Conservation (phyloP, 2,113 vertebrate species). For the Nycticryphes semicollaris region DNA sequence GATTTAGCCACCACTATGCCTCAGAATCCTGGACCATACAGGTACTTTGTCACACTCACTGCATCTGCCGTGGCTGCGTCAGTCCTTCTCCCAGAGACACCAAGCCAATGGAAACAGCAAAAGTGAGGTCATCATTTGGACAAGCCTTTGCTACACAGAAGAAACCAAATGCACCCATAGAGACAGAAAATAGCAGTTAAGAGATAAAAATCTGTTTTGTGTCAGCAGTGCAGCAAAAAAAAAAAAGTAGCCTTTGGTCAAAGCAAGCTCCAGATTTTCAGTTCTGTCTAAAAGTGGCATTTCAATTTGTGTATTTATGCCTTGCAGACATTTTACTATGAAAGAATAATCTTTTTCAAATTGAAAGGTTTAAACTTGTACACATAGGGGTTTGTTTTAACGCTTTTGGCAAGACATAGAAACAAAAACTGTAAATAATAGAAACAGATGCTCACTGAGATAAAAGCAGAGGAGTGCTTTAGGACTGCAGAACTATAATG, state of each 20-base stretch:
- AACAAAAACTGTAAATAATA: slow-evolving; percentile 68
- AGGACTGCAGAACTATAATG: background rate
- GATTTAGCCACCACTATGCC: background rate
- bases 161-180: background rate
- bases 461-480: slow-evolving; percentile 5
- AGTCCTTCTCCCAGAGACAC: background rate
- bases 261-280: slow-evolving; percentile 45
- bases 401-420: slow-evolving; percentile 44
- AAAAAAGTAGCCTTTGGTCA: slow-evolving; percentile 27
- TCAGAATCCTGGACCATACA: background rate
- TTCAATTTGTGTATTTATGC: slow-evolving; percentile 68
- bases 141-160: slow-evolving; percentile 38
- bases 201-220: slow-evolving; percentile 52
- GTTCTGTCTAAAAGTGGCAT: slow-evolving; percentile 58
- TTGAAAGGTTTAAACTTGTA: slow-evolving; percentile 61
- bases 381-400: background rate
- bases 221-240: slow-evolving; percentile 17
- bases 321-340: slow-evolving; percentile 68
- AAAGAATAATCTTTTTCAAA: slow-evolving; percentile 73
- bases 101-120: background rate
- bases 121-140: slow-evolving; percentile 13
- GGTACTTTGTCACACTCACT: background rate
- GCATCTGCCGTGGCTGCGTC: background rate
- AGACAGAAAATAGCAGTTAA: slow-evolving; percentile 55
- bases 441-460: slow-evolving; percentile 18